Percentiles rank a stretch among this genome's conserved stretches.
phyloP scores from a whole-genome alignment of 2,797 vertebrate species.

The Spatula clypeata region DNA sequence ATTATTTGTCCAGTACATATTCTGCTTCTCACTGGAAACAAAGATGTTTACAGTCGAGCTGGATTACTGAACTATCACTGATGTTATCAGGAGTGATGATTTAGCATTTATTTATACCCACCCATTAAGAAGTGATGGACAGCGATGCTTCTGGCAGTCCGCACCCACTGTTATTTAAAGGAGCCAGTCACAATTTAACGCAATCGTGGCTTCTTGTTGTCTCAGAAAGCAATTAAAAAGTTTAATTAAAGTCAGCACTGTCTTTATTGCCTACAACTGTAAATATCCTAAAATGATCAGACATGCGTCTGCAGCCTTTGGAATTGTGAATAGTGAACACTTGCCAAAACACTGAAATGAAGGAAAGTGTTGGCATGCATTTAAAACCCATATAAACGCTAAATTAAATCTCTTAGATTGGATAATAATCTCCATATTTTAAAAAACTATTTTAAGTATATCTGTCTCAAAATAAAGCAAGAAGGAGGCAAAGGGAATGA shows the following conservation, averaged over 20 bases:
- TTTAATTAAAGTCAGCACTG: slow-evolving; percentile 78
- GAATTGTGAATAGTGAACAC: slow-evolving; percentile 66
- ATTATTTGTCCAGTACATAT: neutral
- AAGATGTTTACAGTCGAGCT: neutral
- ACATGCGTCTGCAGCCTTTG: slow-evolving; percentile 73
- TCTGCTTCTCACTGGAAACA: neutral
- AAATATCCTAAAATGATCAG: slow-evolving; percentile 77
- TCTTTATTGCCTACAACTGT: slow-evolving; percentile 75
- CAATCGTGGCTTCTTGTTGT: slow-evolving; percentile 51
- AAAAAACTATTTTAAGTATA: slow-evolving; percentile 81
- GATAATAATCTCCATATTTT: slow-evolving; percentile 84
- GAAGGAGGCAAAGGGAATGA: slow-evolving; percentile 71
- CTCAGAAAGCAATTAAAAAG: slow-evolving; percentile 73
- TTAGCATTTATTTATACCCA: slow-evolving; percentile 62
- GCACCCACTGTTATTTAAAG: slow-evolving; percentile 55
- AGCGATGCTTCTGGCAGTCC: slow-evolving; percentile 40
- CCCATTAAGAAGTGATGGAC: slow-evolving; percentile 39
- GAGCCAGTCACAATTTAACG: slow-evolving; percentile 50
- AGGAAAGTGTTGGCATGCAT: slow-evolving; percentile 76
- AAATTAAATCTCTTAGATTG: slow-evolving; percentile 82
- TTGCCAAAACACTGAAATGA: slow-evolving; percentile 71
- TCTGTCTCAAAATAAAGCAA: slow-evolving; percentile 80
- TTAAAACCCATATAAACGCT: slow-evolving; percentile 78
- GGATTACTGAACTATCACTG: slow-evolving; percentile 32
- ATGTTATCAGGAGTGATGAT: slow-evolving; percentile 42